A percentile compares a stretch with the other conserved stretches of the same genome.
These are phyloP conservation scores for Aphidius colemani DNA, from an alignment of 2,888 invertebrate genomes.

Conservation along the genomic window DNA sequence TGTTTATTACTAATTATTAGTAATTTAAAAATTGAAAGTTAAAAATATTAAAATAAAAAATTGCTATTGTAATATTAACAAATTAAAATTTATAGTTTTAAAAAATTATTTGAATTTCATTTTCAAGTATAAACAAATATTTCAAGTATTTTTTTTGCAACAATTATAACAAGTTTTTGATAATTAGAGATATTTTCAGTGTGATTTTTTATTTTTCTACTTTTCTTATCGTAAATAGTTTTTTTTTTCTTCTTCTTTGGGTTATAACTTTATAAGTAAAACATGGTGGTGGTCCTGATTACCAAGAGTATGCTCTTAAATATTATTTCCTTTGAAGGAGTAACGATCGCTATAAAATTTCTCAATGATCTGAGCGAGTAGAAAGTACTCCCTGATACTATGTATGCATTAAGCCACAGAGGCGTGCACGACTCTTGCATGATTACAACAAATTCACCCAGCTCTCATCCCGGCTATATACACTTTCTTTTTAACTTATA, in stretches of 20 bases:
- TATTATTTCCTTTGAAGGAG: conserved; percentile 23
- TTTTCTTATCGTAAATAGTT: conserved; percentile 14
- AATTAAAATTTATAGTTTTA: no score
- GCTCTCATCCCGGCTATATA: conserved; percentile 5
- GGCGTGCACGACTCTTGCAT: conserved; percentile 23
- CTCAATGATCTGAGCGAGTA: conserved; percentile 15
- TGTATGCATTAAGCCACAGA: not conserved
- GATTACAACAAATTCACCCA: conserved; percentile 24
- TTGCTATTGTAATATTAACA: no score
- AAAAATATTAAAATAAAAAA: no score
- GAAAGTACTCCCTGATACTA: no score
- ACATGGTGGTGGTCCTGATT: conserved; percentile 15
- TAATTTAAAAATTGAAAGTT: no score
- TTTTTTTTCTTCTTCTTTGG: conserved; percentile 9
- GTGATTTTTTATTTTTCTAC: conserved; percentile 6
- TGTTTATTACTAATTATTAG: no score
- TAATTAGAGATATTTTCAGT: not conserved
- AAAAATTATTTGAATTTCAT: no score
- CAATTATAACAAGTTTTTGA: no score
- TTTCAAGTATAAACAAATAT: no score
- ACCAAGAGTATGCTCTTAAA: conserved; percentile 8
- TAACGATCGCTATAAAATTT: conserved; percentile 26
- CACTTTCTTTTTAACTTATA: conserved; percentile 19
- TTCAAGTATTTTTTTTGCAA: no score
- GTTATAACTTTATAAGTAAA: not conserved